Conservation (phyloP, 2,888 invertebrate genomes). For the Andrena hattorfiana region DNA sequence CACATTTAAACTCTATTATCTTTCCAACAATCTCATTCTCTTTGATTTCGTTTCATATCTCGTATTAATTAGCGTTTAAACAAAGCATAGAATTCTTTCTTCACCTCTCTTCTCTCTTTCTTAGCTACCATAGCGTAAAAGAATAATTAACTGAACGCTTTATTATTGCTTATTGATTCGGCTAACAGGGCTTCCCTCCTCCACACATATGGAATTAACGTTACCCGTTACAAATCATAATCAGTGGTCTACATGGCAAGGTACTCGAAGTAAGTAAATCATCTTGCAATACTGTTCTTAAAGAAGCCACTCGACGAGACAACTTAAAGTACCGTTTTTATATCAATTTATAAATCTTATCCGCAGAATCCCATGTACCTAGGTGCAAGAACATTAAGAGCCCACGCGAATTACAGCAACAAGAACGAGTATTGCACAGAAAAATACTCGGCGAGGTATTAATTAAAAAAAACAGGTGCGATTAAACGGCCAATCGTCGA, state of each 20-base stretch:
- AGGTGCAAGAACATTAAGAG: neutral
- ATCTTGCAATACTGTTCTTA: too few species aligned
- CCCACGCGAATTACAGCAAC: neutral
- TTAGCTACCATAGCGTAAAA: too few species aligned
- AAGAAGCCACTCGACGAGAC: too few species aligned
- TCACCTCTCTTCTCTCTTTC: too few species aligned
- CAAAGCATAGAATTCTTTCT: too few species aligned
- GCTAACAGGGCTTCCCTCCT: too few species aligned
- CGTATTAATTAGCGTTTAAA: neutral
- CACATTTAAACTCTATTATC: neutral
- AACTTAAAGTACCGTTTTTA: too few species aligned
- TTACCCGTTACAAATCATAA: neutral
- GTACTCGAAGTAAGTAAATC: too few species aligned
- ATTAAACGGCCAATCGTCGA: slow-evolving; percentile 19
- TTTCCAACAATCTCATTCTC: neutral
- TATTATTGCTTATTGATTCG: too few species aligned
- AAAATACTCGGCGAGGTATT: neutral
- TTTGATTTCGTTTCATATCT: neutral
- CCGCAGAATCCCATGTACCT: neutral
- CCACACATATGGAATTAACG: neutral
- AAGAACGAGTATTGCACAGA: neutral
- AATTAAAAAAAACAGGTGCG: neutral
- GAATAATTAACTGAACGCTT: too few species aligned
- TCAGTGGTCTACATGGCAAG: neutral
- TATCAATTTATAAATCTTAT: too few species aligned